Conservation (phyloP, 2,888 invertebrate genomes). For the Listrodromus nycthemerus region DNA sequence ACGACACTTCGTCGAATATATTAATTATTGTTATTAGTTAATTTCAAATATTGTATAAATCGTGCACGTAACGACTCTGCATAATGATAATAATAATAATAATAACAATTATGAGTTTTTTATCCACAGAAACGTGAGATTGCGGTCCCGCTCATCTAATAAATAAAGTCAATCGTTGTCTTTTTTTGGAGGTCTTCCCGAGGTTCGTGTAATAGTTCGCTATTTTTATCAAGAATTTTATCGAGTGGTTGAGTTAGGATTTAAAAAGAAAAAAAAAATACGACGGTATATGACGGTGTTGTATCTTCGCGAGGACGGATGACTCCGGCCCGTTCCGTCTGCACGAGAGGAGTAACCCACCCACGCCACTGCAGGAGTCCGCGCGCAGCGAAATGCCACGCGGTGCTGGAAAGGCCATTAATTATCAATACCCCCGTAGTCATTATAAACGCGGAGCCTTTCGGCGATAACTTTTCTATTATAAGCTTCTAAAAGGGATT, state of each 20-base stretch:
- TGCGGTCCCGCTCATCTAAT: background rate
- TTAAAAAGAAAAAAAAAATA: background rate
- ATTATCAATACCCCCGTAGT: constrained; percentile 73
- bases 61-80: too few relatives aligned
- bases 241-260: constrained; percentile 16
- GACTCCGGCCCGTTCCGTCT: constrained; percentile 59
- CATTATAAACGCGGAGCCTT: constrained; percentile 68
- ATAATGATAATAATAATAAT: too few relatives aligned
- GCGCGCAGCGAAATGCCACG: constrained; percentile 64
- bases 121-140: background rate
- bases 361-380: constrained; percentile 67
- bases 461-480: constrained; percentile 78
- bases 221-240: constrained; percentile 51
- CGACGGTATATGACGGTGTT: constrained; percentile 28
- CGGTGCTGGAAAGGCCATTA: constrained; percentile 73
- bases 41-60: too few relatives aligned
- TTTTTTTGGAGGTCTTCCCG: background rate
- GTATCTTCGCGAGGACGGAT: constrained; percentile 58
- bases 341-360: constrained; percentile 55
- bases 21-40: too few relatives aligned
- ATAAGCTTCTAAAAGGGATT: constrained; percentile 74
- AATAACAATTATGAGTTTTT: background rate
- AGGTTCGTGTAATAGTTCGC: background rate
- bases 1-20: too few relatives aligned
- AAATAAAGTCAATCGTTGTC: background rate